Evolutionary conservation across 2,797 vertebrate species (phyloP).

Genomic region (Rhadinocentrus ornatus): DNA sequence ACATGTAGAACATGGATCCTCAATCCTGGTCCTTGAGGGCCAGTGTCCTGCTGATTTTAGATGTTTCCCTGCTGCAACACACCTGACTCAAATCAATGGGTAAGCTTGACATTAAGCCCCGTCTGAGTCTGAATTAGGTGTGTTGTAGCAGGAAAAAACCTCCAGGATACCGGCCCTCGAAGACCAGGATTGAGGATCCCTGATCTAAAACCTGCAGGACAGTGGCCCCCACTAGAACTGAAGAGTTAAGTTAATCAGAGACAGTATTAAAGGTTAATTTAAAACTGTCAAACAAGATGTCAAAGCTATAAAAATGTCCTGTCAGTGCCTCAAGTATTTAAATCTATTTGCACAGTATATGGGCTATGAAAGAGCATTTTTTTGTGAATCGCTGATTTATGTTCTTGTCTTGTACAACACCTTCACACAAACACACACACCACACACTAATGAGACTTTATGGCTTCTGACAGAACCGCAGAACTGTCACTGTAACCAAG

Average conservation of each 20-base stretch:
- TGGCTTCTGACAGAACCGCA: slow-evolving; percentile 21
- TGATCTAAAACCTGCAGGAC: no score
- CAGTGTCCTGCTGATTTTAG: no score
- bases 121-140: no score
- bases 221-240: background rate
- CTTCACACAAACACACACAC: background rate
- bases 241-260: background rate
- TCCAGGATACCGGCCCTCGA: no score
- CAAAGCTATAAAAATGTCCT: background rate
- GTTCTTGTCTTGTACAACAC: background rate
- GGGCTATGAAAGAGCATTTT: background rate
- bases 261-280: background rate
- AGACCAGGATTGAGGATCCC: no score
- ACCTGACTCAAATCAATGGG: no score
- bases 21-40: no score
- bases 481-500: background rate
- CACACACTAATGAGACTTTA: slow-evolving; percentile 9
- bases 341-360: background rate
- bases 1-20: no score
- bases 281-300: background rate
- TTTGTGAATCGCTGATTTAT: background rate
- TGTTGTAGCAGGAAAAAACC: no score
- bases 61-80: no score
- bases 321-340: background rate
- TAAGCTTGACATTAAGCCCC: no score